Conservation (phyloP, 2,113 vertebrate species). For the Chaetodon trifascialis region DNA sequence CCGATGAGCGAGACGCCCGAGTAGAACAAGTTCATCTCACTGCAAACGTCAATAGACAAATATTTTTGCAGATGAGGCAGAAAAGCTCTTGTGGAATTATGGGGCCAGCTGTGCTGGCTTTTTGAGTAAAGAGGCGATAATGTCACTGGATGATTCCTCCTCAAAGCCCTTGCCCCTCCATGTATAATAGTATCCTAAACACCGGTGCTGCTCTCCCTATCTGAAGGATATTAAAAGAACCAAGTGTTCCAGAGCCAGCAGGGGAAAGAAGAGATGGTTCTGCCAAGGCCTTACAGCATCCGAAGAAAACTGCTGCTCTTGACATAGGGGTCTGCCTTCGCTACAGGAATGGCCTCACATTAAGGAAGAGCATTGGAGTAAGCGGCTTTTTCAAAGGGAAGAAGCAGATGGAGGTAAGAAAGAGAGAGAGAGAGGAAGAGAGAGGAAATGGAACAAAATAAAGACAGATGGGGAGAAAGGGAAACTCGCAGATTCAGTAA, state of each 20-base stretch:
- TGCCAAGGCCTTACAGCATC: slow-evolving; percentile 26
- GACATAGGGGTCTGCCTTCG: slow-evolving; percentile 46
- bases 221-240: slow-evolving; percentile 55
- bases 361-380: slow-evolving; percentile 21
- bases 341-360: slow-evolving; percentile 38
- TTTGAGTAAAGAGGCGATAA: slow-evolving; percentile 60
- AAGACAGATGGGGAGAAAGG: slow-evolving; percentile 27
- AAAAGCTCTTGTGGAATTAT: slow-evolving; percentile 53
- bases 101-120: slow-evolving; percentile 22
- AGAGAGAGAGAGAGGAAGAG: neutral
- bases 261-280: slow-evolving; percentile 39
- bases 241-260: slow-evolving; percentile 35
- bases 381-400: slow-evolving; percentile 41
- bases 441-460: slow-evolving; percentile 14
- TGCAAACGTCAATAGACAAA: slow-evolving; percentile 70
- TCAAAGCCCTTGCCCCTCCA: slow-evolving; percentile 27
- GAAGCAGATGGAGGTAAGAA: slow-evolving; percentile 35
- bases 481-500: slow-evolving; percentile 31
- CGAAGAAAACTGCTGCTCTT: slow-evolving; percentile 43
- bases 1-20: slow-evolving; percentile 48
- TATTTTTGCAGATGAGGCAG: slow-evolving; percentile 71
- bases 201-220: slow-evolving; percentile 30
- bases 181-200: slow-evolving; percentile 43
- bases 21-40: slow-evolving; percentile 64
- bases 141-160: slow-evolving; percentile 50